Percentiles rank a stretch among this genome's conserved stretches.
These are phyloP conservation scores for Lamellibrachia columna DNA, from an alignment of 2,888 invertebrate genomes.

Conservation along the genomic window DNA sequence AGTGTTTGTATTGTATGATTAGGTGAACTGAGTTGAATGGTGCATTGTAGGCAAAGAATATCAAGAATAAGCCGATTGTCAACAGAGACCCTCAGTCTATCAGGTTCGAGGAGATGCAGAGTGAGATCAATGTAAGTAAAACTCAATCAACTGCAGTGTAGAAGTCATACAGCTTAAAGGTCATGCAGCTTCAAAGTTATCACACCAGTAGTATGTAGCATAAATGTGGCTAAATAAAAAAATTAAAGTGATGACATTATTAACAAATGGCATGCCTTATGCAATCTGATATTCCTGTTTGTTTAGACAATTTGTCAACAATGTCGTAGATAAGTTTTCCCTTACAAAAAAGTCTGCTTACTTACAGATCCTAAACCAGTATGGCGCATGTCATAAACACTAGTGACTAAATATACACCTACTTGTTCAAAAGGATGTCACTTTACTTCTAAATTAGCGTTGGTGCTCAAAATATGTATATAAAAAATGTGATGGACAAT, in stretches of 20 bases:
- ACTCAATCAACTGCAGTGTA: neutral
- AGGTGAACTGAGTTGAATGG: too few relatives aligned
- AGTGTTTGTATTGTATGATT: too few relatives aligned
- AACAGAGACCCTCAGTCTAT: slow-evolving; percentile 64
- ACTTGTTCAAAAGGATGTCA: too few relatives aligned
- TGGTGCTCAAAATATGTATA: too few relatives aligned
- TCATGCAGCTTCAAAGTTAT: neutral
- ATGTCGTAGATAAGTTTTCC: neutral
- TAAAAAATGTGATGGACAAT: too few relatives aligned
- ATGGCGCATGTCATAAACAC: too few relatives aligned
- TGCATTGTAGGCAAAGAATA: slow-evolving; percentile 59
- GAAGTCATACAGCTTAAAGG: neutral
- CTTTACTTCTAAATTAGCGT: too few relatives aligned
- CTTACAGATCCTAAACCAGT: neutral
- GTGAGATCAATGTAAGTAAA: slow-evolving; percentile 61
- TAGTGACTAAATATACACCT: too few relatives aligned
- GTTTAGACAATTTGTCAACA: neutral
- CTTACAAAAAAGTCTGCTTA: neutral
- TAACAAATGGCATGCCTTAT: neutral
- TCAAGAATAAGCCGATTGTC: slow-evolving; percentile 62
- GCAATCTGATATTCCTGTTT: neutral
- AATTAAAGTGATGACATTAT: neutral
- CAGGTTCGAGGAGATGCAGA: slow-evolving; percentile 65
- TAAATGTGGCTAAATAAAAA: neutral
- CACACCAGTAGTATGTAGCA: neutral